Evolutionary conservation across 2,797 vertebrate genomes (phyloP), one percentile per base, ranked within the genome.

Genomic region (Cynodonichthys magdalenae): DNA sequence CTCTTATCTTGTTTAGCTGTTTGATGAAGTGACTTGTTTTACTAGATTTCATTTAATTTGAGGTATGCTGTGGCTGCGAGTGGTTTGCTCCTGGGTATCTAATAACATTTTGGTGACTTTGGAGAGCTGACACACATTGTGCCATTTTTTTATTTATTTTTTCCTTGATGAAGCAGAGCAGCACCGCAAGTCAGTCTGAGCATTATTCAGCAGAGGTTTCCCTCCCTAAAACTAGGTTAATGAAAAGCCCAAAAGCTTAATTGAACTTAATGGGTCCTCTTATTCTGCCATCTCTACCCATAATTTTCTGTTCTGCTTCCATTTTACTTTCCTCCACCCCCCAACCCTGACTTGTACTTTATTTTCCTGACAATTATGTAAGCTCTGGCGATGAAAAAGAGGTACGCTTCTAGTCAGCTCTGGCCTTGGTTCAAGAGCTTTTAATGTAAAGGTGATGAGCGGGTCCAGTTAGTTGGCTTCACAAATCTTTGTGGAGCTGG

Each of bases 201-300:
- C 89, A 90, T 91, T 91, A 92, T 90, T 90, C 89, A 89, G 86
- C 81, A 83, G 86, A 87, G 87, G 90, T 87, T 92, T 89, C 82
- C 87, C 84, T 74, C 81, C 76, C 74, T 88, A 90, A 90, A 93
- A 92, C 82, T 93, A 87, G 90, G 90, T 90, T 93, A 92, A 93
- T 93, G 89, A 92, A 93, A 92, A 91, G 87, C 92, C 89, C 90
- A 87, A 88, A 90, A 89, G 89, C 83, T 86, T 93, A 90, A 92
- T 93, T 92, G 92, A 85, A 84, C 87, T 82, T 87, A 88, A 89
- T 90, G 86, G 82, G 85, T 71, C 80, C 79, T 86, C 80, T 83
- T 83, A 83, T 89, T 80, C 76, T 86, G 68, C 75, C 54, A 55
- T 61, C 63, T 56, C 71, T 64, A 67, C 79, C 69, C 73, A 75